Conservation (phyloP, 2,113 vertebrate genomes). For the Anoura caudifer region DNA sequence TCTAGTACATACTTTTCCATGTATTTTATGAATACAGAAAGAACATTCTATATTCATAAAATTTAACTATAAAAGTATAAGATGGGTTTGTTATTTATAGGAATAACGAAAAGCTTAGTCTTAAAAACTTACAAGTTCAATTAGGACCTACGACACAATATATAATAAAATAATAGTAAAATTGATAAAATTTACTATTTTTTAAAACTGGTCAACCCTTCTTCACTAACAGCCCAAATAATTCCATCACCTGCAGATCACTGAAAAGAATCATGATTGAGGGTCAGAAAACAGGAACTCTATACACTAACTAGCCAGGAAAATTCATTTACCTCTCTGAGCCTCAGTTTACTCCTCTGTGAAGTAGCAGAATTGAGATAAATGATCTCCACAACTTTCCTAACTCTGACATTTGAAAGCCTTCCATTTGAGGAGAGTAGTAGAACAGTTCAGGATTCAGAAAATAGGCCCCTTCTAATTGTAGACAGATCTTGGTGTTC, state of each 20-base stretch:
- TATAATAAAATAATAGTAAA: background rate
- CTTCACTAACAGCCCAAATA: background rate
- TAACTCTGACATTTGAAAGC: background rate
- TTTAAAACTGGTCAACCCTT: background rate
- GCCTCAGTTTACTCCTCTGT: background rate
- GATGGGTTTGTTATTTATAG: background rate
- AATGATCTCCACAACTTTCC: background rate
- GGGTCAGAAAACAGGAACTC: background rate
- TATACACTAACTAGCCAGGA: background rate
- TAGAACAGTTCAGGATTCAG: background rate
- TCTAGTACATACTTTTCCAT: background rate
- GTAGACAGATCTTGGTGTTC: background rate
- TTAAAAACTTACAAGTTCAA: background rate
- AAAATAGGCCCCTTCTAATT: background rate
- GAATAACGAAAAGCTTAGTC: background rate
- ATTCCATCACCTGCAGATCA: background rate
- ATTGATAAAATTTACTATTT: background rate
- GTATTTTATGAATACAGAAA: background rate
- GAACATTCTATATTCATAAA: background rate
- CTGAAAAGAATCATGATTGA: background rate
- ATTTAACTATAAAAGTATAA: background rate
- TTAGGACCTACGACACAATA: background rate
- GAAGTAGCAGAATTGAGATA: background rate
- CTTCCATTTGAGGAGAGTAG: background rate
- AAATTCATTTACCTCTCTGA: background rate